Evolutionary conservation across 2,797 vertebrate species (phyloP), one percentile per base, ranked within the genome.

Genomic region (Pipistrellus pipistrellus): DNA sequence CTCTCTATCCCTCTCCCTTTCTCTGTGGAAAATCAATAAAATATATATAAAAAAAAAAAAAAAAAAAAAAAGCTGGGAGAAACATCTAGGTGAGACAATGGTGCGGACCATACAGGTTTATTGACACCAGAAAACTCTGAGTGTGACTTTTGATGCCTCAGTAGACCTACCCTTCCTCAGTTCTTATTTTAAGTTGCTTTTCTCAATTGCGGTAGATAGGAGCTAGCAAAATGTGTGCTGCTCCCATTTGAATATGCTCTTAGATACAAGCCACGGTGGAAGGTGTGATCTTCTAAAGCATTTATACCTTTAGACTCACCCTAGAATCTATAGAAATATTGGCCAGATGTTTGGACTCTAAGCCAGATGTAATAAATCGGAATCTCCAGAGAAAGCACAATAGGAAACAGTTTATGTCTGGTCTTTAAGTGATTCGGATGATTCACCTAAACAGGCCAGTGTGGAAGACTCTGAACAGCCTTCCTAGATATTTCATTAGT

Each of bases 241-340:
- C 51, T 88, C 7, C n/a, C 55, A n/a, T 3, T 9, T 64, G 21
- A 21, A 27, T 62, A 21, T 46, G 12, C 18, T 71, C 44, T 69
- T 71, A 72, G 25, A 10, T 69, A 38, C 14, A 57, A 46, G 9
- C n/a, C 35, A 13, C 48, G 17, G n/a, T 48, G 8, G 77, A 78
- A 59, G 25, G 71, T 44, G 92, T 75, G 64, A 68, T 57, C 12
- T 53, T 69, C 17, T 73, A n/a, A 86, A 90, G 66, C 12, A 81
- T 55, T 84, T 91, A 14, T 48, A 38, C 48, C 76, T 91, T 94
- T 21, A 59, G n/a, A 59, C 57, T 93, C 13, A 41, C 14, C 27
- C n/a, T 5, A 55, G 46, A 78, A 38, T 55, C 46, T 48, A 72
- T 82, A 23, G 48, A 88, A 78, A 66, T 86, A 44, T 13, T 77